phyloP scores from a whole-genome alignment of 1,140 invertebrate genomes.

The Philotrypesis tridentata region DNA sequence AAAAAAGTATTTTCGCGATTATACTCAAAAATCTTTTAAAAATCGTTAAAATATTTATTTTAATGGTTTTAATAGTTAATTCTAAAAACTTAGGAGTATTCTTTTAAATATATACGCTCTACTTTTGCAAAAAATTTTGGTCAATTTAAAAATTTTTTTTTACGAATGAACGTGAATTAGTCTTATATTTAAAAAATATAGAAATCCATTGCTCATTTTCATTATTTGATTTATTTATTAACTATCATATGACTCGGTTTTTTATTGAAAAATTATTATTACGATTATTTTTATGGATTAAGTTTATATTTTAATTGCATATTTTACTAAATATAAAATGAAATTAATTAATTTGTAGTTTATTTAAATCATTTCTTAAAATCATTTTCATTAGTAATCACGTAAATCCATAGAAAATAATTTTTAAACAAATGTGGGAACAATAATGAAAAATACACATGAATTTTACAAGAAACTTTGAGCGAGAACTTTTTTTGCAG shows the following conservation, averaged over 20 bases:
- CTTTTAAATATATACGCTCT: too few species aligned
- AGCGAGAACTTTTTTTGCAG: conserved; percentile 40
- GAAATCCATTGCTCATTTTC: conserved; percentile 16
- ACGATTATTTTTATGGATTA: conserved; percentile 2
- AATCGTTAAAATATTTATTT: too few species aligned
- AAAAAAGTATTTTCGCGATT: too few species aligned
- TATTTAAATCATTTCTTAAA: conserved; percentile 11
- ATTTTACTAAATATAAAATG: background rate
- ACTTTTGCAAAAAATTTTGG: too few species aligned
- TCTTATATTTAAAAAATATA: conserved; percentile 5
- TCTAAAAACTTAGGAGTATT: too few species aligned
- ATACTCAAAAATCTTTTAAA: too few species aligned
- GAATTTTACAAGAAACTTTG: conserved; percentile 9
- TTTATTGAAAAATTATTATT: conserved; percentile 7
- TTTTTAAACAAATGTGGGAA: conserved; percentile 36
- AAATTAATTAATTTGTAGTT: background rate
- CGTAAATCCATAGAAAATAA: conserved; percentile 15
- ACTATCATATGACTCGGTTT: conserved; percentile 29
- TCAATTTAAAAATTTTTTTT: too few species aligned
- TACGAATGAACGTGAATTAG: too few species aligned
- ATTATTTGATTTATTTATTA: conserved; percentile 43
- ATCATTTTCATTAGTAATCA: conserved; percentile 16
- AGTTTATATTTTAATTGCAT: conserved; percentile 11
- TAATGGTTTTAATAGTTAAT: too few species aligned
- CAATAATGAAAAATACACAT: conserved; percentile 29